Percentiles rank a stretch among this genome's conserved stretches.
Evolutionary conservation across 2,113 vertebrate genomes (phyloP).

Genomic region (Phalacrocorax carbo): DNA sequence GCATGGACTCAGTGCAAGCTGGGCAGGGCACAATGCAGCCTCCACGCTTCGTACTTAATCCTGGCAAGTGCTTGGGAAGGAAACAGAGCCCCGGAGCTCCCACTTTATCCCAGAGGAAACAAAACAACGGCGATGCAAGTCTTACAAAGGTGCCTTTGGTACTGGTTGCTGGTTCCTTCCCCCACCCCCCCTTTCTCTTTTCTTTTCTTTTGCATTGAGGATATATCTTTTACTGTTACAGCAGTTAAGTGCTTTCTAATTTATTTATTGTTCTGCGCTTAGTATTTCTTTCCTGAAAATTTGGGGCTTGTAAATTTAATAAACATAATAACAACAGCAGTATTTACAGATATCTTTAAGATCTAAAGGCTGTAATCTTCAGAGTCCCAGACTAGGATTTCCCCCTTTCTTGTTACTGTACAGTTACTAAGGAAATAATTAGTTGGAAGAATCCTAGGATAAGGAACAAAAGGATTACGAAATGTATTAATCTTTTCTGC

Average conservation of each 20-base stretch:
- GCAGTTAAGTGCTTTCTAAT: constrained; percentile 43
- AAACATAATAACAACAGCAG: neutral
- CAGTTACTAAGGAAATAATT: constrained; percentile 19
- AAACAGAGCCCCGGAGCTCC: neutral
- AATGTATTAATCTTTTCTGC: neutral
- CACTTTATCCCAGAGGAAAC: accelerated
- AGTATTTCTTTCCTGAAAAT: constrained; percentile 27
- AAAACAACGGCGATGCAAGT: neutral
- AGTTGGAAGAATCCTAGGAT: neutral
- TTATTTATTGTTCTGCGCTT: constrained; percentile 10
- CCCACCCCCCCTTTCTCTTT: too few relatives aligned
- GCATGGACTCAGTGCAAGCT: accelerated
- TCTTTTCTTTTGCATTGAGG: neutral
- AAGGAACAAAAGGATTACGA: neutral
- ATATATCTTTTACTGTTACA: neutral
- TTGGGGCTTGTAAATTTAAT: constrained; percentile 25
- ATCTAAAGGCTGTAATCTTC: constrained; percentile 41
- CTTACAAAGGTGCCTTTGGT: neutral
- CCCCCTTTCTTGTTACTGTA: neutral
- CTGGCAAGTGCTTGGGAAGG: neutral
- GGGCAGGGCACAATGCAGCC: neutral
- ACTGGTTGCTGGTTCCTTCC: neutral
- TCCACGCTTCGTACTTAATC: accelerated
- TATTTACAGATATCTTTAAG: constrained; percentile 36
- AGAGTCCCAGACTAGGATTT: neutral